These are phyloP conservation scores for Percopsis transmontana DNA, from an alignment of 2,113 vertebrate genomes.

Conservation along the genomic window DNA sequence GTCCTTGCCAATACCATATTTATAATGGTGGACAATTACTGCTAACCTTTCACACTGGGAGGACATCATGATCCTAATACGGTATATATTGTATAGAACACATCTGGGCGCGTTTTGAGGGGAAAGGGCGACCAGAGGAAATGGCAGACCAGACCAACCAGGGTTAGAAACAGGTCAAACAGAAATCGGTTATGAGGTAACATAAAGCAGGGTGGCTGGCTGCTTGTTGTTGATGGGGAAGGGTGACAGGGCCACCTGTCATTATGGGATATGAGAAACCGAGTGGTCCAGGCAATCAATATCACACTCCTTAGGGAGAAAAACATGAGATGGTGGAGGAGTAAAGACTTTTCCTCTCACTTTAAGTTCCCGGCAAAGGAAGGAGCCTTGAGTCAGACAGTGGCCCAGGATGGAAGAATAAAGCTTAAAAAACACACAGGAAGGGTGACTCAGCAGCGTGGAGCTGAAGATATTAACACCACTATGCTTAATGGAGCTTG, in stretches of 20 bases:
- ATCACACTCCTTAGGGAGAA: conserved; percentile 19
- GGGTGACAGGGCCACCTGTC: conserved; percentile 27
- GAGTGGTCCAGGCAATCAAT: background rate
- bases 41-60: background rate
- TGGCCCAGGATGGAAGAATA: conserved; percentile 32
- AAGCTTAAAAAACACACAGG: conserved; percentile 20
- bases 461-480: conserved; percentile 17
- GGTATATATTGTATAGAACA: too few species aligned
- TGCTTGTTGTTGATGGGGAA: background rate
- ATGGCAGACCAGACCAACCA: background rate
- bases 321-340: conserved; percentile 1
- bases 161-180: conserved; percentile 11
- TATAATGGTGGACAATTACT: background rate
- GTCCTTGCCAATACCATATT: too few species aligned
- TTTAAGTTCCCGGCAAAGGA: conserved; percentile 43
- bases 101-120: background rate
- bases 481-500: too few species aligned
- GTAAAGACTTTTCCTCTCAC: background rate
- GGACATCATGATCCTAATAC: background rate
- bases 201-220: conserved; percentile 21
- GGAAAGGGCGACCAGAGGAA: conserved; percentile 15
- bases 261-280: conserved; percentile 22
- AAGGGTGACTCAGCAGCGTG: conserved; percentile 25
- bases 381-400: conserved; percentile 55
- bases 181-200: conserved; percentile 50